Evolutionary conservation across 30 jellyfish, hydroid and myxozoan genomes (phyloP).

Genomic region (Hydractinia echinata): DNA sequence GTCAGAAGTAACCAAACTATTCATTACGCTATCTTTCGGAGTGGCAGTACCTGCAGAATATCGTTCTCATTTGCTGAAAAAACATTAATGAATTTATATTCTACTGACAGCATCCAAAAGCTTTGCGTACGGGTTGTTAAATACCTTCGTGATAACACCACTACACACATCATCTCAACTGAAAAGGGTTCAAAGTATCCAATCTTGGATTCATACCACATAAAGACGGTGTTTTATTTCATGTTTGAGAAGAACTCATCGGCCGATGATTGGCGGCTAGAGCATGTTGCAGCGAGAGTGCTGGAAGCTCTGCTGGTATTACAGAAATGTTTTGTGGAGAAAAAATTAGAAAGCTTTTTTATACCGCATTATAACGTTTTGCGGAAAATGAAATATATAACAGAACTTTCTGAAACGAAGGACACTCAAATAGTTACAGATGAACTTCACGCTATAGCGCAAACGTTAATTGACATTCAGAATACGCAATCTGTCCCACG

Average conservation of each 20-base stretch:
- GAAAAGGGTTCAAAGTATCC: not conserved
- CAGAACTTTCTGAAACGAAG: too few species aligned
- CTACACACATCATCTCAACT: not conserved
- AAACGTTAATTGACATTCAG: too few species aligned
- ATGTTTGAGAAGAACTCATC: not conserved
- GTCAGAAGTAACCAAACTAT: not conserved
- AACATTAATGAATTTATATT: not conserved
- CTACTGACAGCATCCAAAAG: not conserved
- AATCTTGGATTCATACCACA: constrained; percentile 7
- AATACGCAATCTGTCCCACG: too few species aligned
- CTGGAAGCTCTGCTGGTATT: not conserved
- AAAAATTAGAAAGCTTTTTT: not conserved
- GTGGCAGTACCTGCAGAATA: not conserved
- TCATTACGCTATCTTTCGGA: not conserved
- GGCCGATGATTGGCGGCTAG: not conserved
- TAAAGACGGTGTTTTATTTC: not conserved
- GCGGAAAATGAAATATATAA: too few species aligned
- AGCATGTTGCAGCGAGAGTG: not conserved
- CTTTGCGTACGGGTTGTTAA: not conserved
- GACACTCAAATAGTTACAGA: too few species aligned
- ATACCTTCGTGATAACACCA: not conserved
- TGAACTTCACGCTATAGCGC: too few species aligned
- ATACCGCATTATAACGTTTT: not conserved
- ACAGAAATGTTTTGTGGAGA: not conserved
- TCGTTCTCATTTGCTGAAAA: constrained; percentile 5